Percentiles rank a stretch among this genome's conserved stretches.
Conservation (phyloP, 2,797 vertebrate species). For the Sebastes jordani region DNA sequence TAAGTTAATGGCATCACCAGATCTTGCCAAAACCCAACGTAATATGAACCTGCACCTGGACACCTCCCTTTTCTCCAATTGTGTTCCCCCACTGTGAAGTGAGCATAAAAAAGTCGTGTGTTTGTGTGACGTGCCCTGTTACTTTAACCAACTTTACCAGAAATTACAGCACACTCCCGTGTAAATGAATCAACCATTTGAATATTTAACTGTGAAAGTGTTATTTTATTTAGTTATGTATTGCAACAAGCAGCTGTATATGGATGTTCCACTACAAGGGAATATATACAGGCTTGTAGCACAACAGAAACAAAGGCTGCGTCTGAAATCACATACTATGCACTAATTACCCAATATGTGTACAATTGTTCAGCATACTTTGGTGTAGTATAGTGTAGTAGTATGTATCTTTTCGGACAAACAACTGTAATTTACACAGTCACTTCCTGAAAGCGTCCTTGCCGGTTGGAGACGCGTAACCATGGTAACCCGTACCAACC, state of each 20-base stretch:
- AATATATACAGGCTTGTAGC: constrained; percentile 22
- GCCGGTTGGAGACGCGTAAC: too few species aligned
- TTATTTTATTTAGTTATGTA: background rate
- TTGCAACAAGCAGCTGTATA: constrained; percentile 17
- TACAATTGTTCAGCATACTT: too few species aligned
- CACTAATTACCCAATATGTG: too few species aligned
- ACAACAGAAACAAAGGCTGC: background rate
- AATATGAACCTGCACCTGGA: constrained; percentile 29
- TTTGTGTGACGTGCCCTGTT: constrained; percentile 8
- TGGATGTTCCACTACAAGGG: background rate
- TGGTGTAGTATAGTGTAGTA: too few species aligned
- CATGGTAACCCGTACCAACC: too few species aligned
- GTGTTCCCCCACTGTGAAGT: constrained; percentile 41
- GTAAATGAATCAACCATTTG: background rate
- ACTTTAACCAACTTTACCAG: background rate
- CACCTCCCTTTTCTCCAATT: background rate
- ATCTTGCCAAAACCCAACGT: constrained; percentile 11
- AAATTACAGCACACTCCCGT: background rate
- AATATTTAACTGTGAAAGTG: background rate
- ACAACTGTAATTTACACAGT: too few species aligned
- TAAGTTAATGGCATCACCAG: constrained; percentile 25
- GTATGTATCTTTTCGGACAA: too few species aligned
- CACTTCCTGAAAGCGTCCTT: too few species aligned
- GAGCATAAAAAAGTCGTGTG: constrained; percentile 9
- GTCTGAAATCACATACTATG: too few species aligned